A percentile compares a stretch with the other conserved stretches of the same genome.
These are phyloP conservation scores for Dilophus febrilis DNA, from an alignment of 2,888 invertebrate species.

Conservation along the genomic window DNA sequence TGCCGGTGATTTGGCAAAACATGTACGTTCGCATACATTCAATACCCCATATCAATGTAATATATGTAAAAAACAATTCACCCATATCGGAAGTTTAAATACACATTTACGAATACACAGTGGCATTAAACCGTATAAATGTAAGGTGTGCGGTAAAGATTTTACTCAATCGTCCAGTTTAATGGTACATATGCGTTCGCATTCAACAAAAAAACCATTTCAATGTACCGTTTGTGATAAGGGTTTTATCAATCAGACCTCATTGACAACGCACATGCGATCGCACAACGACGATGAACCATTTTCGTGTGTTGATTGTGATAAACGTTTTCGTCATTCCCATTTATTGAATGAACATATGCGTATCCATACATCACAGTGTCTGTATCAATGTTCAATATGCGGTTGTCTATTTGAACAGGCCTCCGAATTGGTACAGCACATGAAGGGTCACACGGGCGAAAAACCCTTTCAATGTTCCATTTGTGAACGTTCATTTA, in stretches of 20 bases:
- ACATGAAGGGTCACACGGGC: slow-evolving; percentile 31
- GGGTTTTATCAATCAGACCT: slow-evolving; percentile 28
- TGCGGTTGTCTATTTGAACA: slow-evolving; percentile 25
- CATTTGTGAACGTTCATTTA: slow-evolving; percentile 29
- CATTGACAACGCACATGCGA: slow-evolving; percentile 24
- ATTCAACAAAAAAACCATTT: slow-evolving; percentile 26
- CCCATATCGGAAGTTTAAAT: slow-evolving; percentile 29
- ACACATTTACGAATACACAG: slow-evolving; percentile 30
- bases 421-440: slow-evolving; percentile 29
- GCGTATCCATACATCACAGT: slow-evolving; percentile 26
- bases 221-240: slow-evolving; percentile 29
- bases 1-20: slow-evolving; percentile 30
- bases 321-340: slow-evolving; percentile 29
- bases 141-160: slow-evolving; percentile 28
- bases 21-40: slow-evolving; percentile 29
- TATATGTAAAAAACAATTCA: slow-evolving; percentile 29
- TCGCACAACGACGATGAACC: slow-evolving; percentile 23
- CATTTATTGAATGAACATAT: slow-evolving; percentile 28
- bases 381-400: slow-evolving; percentile 28
- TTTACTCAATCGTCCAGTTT: slow-evolving; percentile 29
- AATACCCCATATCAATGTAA: slow-evolving; percentile 30
- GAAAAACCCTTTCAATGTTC: slow-evolving; percentile 30
- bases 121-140: slow-evolving; percentile 29
- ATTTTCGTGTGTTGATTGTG: slow-evolving; percentile 25
- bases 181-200: slow-evolving; percentile 29